Base-by-base conservation (phyloP, 2,113 vertebrate species). In the Anguilla japonica region DNA sequence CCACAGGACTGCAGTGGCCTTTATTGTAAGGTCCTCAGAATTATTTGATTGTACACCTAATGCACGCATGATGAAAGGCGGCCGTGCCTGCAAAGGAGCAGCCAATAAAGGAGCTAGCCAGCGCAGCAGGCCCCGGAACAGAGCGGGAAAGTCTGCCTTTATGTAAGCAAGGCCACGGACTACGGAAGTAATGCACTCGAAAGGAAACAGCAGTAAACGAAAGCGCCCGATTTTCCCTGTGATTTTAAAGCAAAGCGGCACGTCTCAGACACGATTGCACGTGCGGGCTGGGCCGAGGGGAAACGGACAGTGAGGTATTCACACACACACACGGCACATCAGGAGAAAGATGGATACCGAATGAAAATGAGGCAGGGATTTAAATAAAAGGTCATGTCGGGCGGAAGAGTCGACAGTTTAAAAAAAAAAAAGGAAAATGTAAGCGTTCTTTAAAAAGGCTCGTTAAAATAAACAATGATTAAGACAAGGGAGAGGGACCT, bases 361-460 rank as follows among this genome's bases (percentile, higher is more conserved):
- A 60, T 78, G 83, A 87, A 90, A 88, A 91, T 91, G 88, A 91
- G 89, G 83, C 81, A 85, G 26, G 85, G 84, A 92, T 90, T 71
- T n/a, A 81, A 82, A 89, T 88, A 87, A 82, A 89, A 88, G 85
- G 89, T 85, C 90, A 81, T 84, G 82, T 90, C 88, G 88, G 87
- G 87, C 50, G 71, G 63, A 79, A 78, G 3, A 71, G 83, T n/a
- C 7, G 40, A 81, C 7, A 41, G 56, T 29, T 9, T 11, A 53
- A 53, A 53, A 9, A 41, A 9, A 41, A 60, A 80, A 9, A 46
- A 81, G 89, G 89, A 87, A 91, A 87, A 86, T 79, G 86, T 39
- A 90, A 56, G 79, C 50, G 26, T 86, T 85, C 78, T 87, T 88
- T 86, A 40, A 71, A 85, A 87, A 88, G 60, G 56, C 41, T 84